Conservation (phyloP, 2,113 vertebrate species). For the Pedetes capensis region DNA sequence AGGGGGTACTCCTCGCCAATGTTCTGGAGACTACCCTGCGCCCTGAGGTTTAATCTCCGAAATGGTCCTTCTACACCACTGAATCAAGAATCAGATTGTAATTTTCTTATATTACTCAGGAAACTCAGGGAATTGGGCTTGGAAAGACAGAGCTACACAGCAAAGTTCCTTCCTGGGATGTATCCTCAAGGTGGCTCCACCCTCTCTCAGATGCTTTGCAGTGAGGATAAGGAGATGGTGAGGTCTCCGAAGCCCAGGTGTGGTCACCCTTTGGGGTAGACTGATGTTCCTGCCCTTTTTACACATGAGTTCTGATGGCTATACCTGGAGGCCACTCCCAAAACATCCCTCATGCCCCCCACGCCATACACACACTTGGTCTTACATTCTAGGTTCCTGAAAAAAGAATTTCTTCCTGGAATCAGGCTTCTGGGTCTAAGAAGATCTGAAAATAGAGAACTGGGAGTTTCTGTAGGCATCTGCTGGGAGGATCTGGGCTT, state of each 20-base stretch:
- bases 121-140: neutral
- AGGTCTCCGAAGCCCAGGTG: neutral
- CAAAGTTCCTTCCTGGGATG: neutral
- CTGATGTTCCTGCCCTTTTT: neutral
- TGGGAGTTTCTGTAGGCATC: neutral
- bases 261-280: neutral
- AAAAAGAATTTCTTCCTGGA: neutral
- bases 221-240: neutral
- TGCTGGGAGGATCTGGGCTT: accelerated
- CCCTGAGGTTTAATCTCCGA: neutral
- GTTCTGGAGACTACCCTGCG: neutral
- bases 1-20: neutral
- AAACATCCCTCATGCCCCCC: neutral
- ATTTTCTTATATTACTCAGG: neutral
- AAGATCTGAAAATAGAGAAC: neutral
- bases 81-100: neutral
- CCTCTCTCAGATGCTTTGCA: neutral
- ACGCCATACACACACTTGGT: neutral
- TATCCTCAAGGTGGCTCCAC: accelerated
- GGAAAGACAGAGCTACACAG: neutral
- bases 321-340: neutral
- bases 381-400: neutral
- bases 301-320: neutral
- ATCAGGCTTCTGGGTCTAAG: neutral
- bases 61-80: neutral